Percentiles rank a stretch among this genome's conserved stretches.
These are phyloP conservation scores for Leptinotarsa defecta DNA, from an alignment of 1,140 invertebrate species.

Conservation along the genomic window DNA sequence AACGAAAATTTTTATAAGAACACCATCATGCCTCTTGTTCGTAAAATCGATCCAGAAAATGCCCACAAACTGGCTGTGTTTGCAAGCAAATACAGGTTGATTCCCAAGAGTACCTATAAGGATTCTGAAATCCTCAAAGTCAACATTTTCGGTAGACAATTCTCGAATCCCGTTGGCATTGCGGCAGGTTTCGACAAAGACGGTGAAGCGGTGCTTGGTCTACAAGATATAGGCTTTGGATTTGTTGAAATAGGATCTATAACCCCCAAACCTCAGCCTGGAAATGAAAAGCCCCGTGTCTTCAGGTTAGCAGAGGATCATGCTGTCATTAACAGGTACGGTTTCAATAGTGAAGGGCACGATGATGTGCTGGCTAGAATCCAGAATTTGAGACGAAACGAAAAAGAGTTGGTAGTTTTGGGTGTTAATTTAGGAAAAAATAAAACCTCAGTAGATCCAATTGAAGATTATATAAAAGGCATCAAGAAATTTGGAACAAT, in stretches of 20 bases:
- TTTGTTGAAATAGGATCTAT: conserved; percentile 97
- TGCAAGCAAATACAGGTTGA: conserved; percentile 74
- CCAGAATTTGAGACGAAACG: conserved; percentile 57
- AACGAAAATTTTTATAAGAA: conserved; percentile 80
- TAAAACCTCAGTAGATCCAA: conserved; percentile 76
- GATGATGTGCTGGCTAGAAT: conserved; percentile 70
- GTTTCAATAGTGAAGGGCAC: conserved; percentile 97
- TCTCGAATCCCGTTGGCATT: conserved; percentile 91
- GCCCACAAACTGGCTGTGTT: conserved; percentile 78
- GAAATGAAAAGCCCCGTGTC: conserved; percentile 90
- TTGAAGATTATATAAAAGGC: conserved; percentile 82
- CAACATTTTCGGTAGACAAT: conserved; percentile 70
- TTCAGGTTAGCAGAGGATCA: conserved; percentile 84
- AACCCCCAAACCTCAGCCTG: conserved; percentile 88
- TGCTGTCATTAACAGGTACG: conserved; percentile 93
- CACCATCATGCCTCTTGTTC: conserved; percentile 71
- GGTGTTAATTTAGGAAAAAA: conserved; percentile 97
- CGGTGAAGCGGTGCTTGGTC: conserved; percentile 83
- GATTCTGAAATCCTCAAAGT: conserved; percentile 71
- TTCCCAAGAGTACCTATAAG: conserved; percentile 62
- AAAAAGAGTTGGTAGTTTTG: conserved; percentile 62
- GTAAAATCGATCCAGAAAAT: conserved; percentile 73
- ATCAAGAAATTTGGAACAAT: conserved; percentile 74
- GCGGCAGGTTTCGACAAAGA: conserved; percentile 99
- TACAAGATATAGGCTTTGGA: conserved; percentile 88